These are phyloP conservation scores for Laspeyria flexula DNA, from an alignment of 2,888 invertebrate genomes.

Conservation along the genomic window DNA sequence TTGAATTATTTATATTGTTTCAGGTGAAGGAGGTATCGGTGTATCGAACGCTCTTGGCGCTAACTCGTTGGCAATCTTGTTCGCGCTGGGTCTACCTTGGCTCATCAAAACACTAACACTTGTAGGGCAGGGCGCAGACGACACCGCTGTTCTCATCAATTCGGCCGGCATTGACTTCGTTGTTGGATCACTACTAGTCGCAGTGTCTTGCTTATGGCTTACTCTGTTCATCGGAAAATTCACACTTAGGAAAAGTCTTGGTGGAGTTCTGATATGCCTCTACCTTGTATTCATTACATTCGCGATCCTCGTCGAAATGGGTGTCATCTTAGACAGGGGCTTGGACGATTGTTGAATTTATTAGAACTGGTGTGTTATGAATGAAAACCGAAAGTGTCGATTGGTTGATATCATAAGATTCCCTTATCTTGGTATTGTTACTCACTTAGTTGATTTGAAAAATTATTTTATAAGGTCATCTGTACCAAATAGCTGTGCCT, in stretches of 20 bases:
- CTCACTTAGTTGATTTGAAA: no score
- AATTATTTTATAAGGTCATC: no score
- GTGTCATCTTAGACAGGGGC: conserved; percentile 83
- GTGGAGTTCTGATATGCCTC: conserved; percentile 87
- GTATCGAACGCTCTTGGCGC: conserved; percentile 95
- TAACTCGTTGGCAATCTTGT: conserved; percentile 93
- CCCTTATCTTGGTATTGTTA: background rate
- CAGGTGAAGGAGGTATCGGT: conserved; percentile 94
- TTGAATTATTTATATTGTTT: conserved; percentile 46
- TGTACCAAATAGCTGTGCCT: no score
- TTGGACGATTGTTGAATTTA: conserved; percentile 29
- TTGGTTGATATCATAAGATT: conserved; percentile 22
- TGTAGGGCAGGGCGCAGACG: conserved; percentile 74
- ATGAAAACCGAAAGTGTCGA: conserved; percentile 18
- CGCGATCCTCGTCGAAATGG: conserved; percentile 92
- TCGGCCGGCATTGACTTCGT: conserved; percentile 94
- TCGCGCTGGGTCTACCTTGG: conserved; percentile 95
- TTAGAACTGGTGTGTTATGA: conserved; percentile 17
- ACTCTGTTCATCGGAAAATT: conserved; percentile 90
- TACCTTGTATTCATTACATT: conserved; percentile 91
- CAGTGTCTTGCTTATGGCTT: conserved; percentile 89
- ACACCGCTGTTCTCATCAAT: conserved; percentile 87
- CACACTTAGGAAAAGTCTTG: conserved; percentile 89
- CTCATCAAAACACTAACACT: conserved; percentile 89
- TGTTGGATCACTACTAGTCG: conserved; percentile 91